A percentile compares a stretch with the other conserved stretches of the same genome.
These are phyloP conservation scores for Echiichthys vipera DNA, from an alignment of 2,797 vertebrate genomes.

Conservation along the genomic window DNA sequence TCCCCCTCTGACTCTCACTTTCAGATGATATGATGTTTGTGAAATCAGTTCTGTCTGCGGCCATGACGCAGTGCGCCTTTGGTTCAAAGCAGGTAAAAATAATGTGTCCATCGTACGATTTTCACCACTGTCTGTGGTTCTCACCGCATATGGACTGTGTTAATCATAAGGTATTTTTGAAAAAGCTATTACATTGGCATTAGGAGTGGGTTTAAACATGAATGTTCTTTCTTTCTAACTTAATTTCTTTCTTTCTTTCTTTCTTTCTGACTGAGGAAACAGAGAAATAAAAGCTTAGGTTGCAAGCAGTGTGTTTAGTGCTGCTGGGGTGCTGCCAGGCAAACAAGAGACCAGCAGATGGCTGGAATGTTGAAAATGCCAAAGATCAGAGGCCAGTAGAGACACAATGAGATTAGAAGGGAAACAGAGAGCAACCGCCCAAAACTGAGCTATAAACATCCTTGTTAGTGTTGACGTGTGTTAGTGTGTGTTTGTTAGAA, in stretches of 20 bases:
- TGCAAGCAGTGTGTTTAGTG: conserved; percentile 45
- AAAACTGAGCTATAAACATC: conserved; percentile 67
- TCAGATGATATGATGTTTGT: conserved; percentile 34
- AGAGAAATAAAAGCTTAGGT: conserved; percentile 38
- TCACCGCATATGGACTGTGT: conserved; percentile 25
- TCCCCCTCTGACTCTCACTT: conserved; percentile 59
- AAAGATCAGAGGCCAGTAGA: conserved; percentile 74
- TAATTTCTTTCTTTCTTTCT: conserved; percentile 21
- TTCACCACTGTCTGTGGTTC: conserved; percentile 39
- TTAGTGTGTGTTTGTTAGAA: conserved; percentile 35
- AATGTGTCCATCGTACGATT: neutral
- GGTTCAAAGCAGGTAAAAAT: conserved; percentile 1
- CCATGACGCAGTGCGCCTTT: neutral
- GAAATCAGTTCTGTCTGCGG: conserved; percentile 2
- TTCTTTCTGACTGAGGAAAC: neutral
- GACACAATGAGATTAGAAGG: conserved; percentile 71
- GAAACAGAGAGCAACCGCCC: conserved; percentile 58
- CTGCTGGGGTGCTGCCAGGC: conserved; percentile 58
- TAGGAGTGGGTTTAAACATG: neutral
- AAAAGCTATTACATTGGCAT: neutral
- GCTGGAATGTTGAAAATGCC: conserved; percentile 78
- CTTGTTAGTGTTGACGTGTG: conserved; percentile 33
- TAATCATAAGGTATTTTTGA: conserved; percentile 2
- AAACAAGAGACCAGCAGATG: conserved; percentile 78
- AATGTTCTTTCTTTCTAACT: conserved; percentile 17